phyloP scores from a whole-genome alignment of 2,888 invertebrate genomes.

The Mactromeris polynyma region DNA sequence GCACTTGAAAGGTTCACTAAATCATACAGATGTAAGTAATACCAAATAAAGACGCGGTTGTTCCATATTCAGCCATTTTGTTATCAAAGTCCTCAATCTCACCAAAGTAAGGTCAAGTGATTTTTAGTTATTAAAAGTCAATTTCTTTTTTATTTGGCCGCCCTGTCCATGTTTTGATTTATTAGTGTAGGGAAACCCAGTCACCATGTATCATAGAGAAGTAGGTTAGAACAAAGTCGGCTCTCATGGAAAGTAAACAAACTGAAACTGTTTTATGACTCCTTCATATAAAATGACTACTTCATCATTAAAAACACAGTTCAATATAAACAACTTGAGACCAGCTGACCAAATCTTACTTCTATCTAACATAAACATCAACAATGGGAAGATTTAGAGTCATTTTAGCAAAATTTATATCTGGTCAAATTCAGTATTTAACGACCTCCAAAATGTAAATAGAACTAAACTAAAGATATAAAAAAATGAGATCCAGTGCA shows the following conservation, averaged over 20 bases:
- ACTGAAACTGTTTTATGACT: constrained; percentile 14
- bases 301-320: constrained; percentile 13
- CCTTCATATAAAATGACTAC: constrained; percentile 2
- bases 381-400: background rate
- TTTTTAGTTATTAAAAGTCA: constrained; percentile 15
- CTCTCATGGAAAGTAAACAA: constrained; percentile 13
- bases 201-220: constrained; percentile 10
- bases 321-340: constrained; percentile 27
- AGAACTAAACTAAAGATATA: too few species aligned
- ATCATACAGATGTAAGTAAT: background rate
- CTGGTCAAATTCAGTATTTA: background rate
- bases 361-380: background rate
- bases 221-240: constrained; percentile 24
- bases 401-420: background rate
- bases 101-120: background rate
- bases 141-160: constrained; percentile 17
- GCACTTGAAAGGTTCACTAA: background rate
- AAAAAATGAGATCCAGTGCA: too few species aligned
- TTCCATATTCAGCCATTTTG: background rate
- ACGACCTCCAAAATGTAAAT: background rate
- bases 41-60: background rate
- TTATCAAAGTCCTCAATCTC: background rate
- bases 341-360: constrained; percentile 34
- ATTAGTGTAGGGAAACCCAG: background rate
- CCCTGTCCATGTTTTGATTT: background rate